Conservation (phyloP, 2,797 vertebrate species). For the Ctenopoma multispine region DNA sequence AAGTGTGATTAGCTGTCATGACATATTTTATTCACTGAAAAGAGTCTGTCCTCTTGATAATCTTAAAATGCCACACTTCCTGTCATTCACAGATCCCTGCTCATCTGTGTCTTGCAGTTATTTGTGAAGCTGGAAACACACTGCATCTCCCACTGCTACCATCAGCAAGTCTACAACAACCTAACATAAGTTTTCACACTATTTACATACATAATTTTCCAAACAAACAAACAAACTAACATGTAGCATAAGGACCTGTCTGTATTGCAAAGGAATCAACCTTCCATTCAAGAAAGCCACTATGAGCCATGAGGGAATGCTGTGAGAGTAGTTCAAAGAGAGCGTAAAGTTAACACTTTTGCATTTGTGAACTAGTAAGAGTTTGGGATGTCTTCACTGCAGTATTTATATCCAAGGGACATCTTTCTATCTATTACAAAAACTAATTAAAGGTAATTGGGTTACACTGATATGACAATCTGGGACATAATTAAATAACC, state of each 20-base stretch:
- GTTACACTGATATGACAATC: constrained; percentile 18
- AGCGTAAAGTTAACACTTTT: not conserved
- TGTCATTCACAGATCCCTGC: constrained; percentile 51
- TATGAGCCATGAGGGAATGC: not conserved
- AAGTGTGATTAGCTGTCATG: constrained; percentile 13
- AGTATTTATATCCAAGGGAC: not conserved
- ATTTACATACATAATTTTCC: not conserved
- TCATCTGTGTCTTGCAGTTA: constrained; percentile 12
- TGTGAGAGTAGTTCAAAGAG: constrained; percentile 16
- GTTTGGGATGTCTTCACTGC: constrained; percentile 13
- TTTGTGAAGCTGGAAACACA: constrained; percentile 44
- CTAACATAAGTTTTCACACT: constrained; percentile 16
- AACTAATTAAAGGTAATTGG: constrained; percentile 3
- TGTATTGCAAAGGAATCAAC: not conserved
- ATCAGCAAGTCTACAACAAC: constrained; percentile 36
- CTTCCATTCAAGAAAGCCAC: constrained; percentile 17
- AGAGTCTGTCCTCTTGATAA: constrained; percentile 29
- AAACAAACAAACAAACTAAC: constrained; percentile 10
- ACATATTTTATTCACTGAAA: constrained; percentile 14
- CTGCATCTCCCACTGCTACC: constrained; percentile 35
- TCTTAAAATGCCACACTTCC: constrained; percentile 36
- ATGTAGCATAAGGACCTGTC: not conserved
- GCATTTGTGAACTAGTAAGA: not conserved
- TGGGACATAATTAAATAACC: constrained; percentile 33
- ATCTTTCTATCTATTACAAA: constrained; percentile 34